These are phyloP conservation scores for Microvelia longipes DNA, from an alignment of 1,140 invertebrate species.

Conservation along the genomic window DNA sequence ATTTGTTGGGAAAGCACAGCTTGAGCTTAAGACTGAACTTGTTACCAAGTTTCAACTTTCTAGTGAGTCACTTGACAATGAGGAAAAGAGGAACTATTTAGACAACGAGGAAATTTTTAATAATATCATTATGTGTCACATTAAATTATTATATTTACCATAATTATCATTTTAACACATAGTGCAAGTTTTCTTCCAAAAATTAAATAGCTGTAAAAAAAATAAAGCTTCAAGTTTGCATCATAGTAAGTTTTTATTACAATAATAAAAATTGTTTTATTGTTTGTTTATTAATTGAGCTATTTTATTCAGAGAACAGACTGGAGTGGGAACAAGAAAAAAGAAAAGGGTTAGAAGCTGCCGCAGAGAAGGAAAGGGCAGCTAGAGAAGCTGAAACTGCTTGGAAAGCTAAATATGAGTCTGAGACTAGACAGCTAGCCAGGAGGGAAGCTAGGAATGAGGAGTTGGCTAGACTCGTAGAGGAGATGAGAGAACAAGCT, in stretches of 20 bases:
- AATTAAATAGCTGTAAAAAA: no score
- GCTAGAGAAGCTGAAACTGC: constrained; percentile 3
- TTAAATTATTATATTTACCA: background rate
- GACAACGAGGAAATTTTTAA: background rate
- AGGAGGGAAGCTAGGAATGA: constrained; percentile 6
- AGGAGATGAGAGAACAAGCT: constrained; percentile 13
- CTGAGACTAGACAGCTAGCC: background rate
- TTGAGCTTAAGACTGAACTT: background rate
- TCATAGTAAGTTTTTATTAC: no score
- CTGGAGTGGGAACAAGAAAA: constrained; percentile 4
- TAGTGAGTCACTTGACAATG: background rate
- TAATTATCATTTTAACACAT: no score
- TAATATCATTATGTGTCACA: background rate
- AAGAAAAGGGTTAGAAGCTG: constrained; percentile 7
- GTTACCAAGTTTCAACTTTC: background rate
- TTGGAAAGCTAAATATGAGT: constrained; percentile 4
- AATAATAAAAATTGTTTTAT: no score
- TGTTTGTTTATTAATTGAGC: no score
- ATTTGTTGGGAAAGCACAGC: no score
- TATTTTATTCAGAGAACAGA: background rate
- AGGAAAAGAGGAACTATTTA: background rate
- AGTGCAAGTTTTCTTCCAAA: no score
- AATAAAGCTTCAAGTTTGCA: no score
- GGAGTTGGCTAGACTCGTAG: background rate
- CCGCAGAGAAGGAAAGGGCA: constrained; percentile 5